Evolutionary conservation across 2,888 invertebrate species (phyloP), one percentile per base, ranked within the genome.

Genomic region (Limnephilus lunatus): DNA sequence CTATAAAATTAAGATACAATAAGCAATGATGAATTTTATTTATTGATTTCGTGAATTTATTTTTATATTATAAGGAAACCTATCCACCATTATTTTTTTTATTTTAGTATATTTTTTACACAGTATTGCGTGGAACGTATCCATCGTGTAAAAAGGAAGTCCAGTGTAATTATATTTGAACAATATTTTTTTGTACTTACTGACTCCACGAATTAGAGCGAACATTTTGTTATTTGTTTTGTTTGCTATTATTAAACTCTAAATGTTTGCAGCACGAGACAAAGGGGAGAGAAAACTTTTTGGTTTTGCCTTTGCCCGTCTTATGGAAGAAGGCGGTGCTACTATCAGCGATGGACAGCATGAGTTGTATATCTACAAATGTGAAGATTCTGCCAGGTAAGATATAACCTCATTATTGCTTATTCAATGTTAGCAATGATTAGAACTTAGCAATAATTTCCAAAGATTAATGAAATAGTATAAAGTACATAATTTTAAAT

Each of bases 291-390:
- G 98, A 94, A 99, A 99, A 95, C 95, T 99, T 15, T 98, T 99
- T 94, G 99, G 98, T 0, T 99, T 99, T 95, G 98, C 99, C 25
- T 99, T 99, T 95, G 97, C 98, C 12, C 97, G 98, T 2, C 96
- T 99, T 44, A 99, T 99, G 98, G 98, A 99, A 95, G 97, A 98
- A 90, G 98, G 98, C 94, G 99, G 98, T 1, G 98, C 99, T 0
- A 99, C 99, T 0, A 96, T 99, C 14, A 97, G 98, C 92, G 99
- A 99, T 94, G 98, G 98, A 0, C 96, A 97, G 44, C 99, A 99
- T 95, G 98, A 98, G 94, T 96, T 99, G n/a, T 98, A 97, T 94
- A 98, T 99, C 53, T 99, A 99, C 95, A 99, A 99, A 95, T 99
- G 99, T 95, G 99, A 99, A 94, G 99, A 99, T 94, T 96, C 97